Conservation (phyloP, 1,140 invertebrate species). For the Pseudomyrmex gracilis region DNA sequence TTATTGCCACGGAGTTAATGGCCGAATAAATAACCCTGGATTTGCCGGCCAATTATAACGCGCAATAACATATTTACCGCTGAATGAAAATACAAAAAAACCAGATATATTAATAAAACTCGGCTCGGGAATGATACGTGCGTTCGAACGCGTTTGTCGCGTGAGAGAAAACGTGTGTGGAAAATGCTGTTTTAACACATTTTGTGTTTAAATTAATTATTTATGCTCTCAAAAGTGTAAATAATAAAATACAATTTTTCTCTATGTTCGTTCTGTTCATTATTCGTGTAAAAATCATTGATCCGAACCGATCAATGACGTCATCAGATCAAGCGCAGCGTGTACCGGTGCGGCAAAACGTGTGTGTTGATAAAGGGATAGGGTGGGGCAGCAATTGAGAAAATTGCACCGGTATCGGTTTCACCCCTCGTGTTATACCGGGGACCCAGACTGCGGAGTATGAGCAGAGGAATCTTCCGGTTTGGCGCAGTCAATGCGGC, state of each 20-base stretch:
- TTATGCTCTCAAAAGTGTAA: background rate
- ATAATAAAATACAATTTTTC: background rate
- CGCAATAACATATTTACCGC: background rate
- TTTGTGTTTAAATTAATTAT: background rate
- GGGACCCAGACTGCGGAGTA: conserved; percentile 36
- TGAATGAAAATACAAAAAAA: background rate
- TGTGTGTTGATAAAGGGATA: conserved; percentile 31
- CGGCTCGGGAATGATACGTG: background rate
- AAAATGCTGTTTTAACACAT: too few species aligned
- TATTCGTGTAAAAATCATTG: background rate
- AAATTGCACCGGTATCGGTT: conserved; percentile 71
- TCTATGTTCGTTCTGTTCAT: conserved; percentile 11
- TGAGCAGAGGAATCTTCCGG: conserved; percentile 64
- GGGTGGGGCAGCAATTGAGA: conserved; percentile 66
- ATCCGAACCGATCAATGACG: background rate
- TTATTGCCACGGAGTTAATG: conserved; percentile 35
- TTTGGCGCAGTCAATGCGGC: conserved; percentile 49
- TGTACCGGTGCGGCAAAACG: conserved; percentile 25
- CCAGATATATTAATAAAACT: background rate
- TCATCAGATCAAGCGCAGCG: conserved; percentile 56
- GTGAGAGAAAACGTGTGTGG: too few species aligned
- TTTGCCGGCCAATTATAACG: conserved; percentile 28
- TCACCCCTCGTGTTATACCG: conserved; percentile 48
- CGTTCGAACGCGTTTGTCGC: too few species aligned
- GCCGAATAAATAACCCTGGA: conserved; percentile 28